Evolutionary conservation across 2,797 vertebrate species (phyloP).

Genomic region (Cyclopterus lumpus): DNA sequence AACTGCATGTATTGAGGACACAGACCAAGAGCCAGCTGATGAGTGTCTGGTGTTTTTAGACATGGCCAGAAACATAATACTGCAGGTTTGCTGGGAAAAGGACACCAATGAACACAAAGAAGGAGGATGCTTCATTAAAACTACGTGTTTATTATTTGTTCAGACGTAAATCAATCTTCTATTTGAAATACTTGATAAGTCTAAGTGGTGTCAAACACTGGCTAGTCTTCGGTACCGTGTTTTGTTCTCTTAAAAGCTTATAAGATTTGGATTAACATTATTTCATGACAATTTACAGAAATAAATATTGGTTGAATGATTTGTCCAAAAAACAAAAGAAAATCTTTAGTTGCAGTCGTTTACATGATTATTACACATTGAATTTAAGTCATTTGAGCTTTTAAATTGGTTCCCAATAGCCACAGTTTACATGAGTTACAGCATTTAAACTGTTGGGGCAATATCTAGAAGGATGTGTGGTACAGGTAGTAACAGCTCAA

Average conservation of each 20-base stretch:
- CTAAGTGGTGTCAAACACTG: neutral
- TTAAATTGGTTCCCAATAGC: neutral
- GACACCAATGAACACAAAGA: neutral
- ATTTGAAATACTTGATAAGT: neutral
- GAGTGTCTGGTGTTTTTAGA: constrained; percentile 38
- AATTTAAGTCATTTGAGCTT: neutral
- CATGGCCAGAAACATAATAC: constrained; percentile 12
- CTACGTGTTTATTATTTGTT: neutral
- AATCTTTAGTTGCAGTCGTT: neutral
- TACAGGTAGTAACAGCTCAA: neutral
- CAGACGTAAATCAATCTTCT: neutral
- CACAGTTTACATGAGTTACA: neutral
- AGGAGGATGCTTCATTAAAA: neutral
- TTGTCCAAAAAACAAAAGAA: neutral
- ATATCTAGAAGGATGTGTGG: neutral
- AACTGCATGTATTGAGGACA: constrained; percentile 12
- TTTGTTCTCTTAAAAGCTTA: neutral
- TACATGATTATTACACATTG: neutral
- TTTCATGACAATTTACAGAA: neutral
- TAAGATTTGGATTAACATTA: neutral
- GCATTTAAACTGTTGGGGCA: neutral
- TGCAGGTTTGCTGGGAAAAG: neutral
- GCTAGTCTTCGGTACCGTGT: neutral
- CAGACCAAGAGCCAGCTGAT: constrained; percentile 23
- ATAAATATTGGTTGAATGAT: neutral